phyloP scores from a whole-genome alignment of 2,888 invertebrate species.

The Ganaspis brasiliensis region DNA sequence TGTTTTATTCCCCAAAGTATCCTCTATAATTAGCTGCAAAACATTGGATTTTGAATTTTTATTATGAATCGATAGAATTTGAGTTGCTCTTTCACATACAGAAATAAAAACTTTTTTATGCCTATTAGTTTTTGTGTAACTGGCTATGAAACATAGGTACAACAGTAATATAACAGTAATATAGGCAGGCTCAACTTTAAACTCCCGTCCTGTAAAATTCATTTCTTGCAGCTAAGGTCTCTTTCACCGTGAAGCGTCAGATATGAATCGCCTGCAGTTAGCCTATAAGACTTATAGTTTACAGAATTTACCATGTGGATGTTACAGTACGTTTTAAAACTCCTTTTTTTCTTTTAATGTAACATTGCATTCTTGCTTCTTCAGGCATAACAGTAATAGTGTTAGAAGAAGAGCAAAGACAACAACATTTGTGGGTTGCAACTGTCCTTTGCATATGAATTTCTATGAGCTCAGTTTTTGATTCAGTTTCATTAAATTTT shows the following conservation, averaged over 20 bases:
- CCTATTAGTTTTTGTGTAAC: no score
- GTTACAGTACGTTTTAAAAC: constrained; percentile 19
- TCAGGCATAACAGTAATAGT: constrained; percentile 40
- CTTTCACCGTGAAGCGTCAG: no score
- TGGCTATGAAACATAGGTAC: no score
- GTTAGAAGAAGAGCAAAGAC: constrained; percentile 17
- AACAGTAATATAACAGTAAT: no score
- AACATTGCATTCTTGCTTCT: constrained; percentile 46
- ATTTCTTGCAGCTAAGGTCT: no score
- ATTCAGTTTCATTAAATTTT: background rate
- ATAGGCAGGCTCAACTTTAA: no score
- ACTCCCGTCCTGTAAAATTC: no score
- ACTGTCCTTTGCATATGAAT: constrained; percentile 22
- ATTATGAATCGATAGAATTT: no score
- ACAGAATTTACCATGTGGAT: constrained; percentile 24
- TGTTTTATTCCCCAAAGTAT: background rate
- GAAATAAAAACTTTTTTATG: no score
- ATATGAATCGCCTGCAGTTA: background rate
- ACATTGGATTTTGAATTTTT: no score
- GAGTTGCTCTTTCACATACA: no score
- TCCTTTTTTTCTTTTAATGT: constrained; percentile 22
- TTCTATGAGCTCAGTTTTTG: background rate
- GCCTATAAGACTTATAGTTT: constrained; percentile 13
- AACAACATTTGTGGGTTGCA: constrained; percentile 45
- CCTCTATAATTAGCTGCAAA: background rate